Evolutionary conservation across 2,888 invertebrate species (phyloP), one percentile per base, ranked within the genome.

Genomic region (Calliopum simillimum): DNA sequence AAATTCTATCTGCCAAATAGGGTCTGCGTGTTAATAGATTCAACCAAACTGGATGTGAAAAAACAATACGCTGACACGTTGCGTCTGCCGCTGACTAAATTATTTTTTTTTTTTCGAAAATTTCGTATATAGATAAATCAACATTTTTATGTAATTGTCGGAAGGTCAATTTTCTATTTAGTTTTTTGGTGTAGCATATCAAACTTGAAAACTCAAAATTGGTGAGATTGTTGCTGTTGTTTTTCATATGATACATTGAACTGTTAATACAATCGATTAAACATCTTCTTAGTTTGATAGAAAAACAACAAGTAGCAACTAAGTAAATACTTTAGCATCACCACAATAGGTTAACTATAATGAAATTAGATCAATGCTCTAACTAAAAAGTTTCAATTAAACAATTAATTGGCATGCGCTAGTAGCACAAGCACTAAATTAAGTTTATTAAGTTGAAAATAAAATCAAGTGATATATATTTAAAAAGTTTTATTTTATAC

Each of bases 131-230:
- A 72, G 77, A 21, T 53, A 74, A 69, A 68, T 61, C 71, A 51
- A 68, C 76, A 75, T 75, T 76, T 74, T 73, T 76, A 61, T 68
- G 62, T 74, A 74, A 74, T 77, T 77, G 73, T 72, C 72, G 74
- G 74, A 75, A 76, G 75, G 76, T 76, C 74, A 74, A 72, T 69
- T 68, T 70, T 72, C 71, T 58, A 55, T 66, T 68, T 58, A 16
- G n/a, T 55, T 41, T 44, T 49, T 43, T 53, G 11, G 51, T 55
- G 21, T 46, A 19, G 49, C 59, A 51, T 25, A 56, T 58, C 73
- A 74, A 76, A 75, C 76, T 77, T 77, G 75, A 74, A 75, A 75
- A 71, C 63, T 16, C 43, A 33, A 33, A 33, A 33, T 33, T 71
- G 58, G 70, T 64, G 46, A 69, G 69, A 71, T 63, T 59, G 69